phyloP scores from a whole-genome alignment of 1,140 invertebrate genomes.

The Pteromalus puparum region DNA sequence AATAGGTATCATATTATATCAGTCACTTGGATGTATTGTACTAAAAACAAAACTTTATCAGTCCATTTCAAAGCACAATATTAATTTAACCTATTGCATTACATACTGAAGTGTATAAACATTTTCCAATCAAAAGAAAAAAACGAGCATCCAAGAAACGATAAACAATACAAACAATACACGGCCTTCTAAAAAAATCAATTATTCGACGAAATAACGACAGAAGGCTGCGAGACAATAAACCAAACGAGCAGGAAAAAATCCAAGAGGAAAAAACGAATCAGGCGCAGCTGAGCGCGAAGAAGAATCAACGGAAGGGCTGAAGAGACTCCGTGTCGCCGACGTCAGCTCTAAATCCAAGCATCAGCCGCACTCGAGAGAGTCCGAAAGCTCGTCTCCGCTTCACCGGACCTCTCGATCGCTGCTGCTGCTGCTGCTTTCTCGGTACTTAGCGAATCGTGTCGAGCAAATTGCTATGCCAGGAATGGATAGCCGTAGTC shows the following conservation, averaged over 20 bases:
- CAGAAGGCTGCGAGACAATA: neutral
- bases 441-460: constrained; percentile 25
- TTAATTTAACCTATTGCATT: no score
- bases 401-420: neutral
- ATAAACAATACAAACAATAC: neutral
- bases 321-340: neutral
- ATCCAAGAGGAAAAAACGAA: neutral
- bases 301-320: neutral
- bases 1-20: no score
- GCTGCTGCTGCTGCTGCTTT: neutral
- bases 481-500: neutral
- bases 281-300: neutral
- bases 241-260: neutral
- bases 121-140: no score
- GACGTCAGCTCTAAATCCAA: constrained; percentile 7
- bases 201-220: neutral
- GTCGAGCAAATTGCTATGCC: constrained; percentile 28
- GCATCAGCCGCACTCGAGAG: neutral
- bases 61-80: no score
- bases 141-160: no score
- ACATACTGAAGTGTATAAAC: no score
- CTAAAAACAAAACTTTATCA: no score
- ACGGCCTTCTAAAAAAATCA: neutral
- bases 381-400: neutral
- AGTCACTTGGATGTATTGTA: no score